A percentile compares a stretch with the other conserved stretches of the same genome.
These are phyloP conservation scores for Amia ocellicauda DNA, from an alignment of 2,113 vertebrate genomes.

Conservation along the genomic window DNA sequence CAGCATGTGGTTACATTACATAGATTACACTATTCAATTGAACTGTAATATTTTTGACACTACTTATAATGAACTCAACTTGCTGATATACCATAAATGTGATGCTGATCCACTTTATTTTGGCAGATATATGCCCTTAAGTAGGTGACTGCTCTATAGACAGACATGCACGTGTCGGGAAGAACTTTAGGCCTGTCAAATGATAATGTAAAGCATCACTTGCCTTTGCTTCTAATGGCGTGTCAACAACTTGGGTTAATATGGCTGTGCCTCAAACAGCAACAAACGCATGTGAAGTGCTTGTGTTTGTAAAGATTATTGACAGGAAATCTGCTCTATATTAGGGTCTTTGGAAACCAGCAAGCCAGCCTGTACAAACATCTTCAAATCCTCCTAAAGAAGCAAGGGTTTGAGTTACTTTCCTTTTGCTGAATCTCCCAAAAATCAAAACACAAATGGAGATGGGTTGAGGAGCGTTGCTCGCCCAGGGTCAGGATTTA, in stretches of 20 bases:
- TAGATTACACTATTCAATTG: no score
- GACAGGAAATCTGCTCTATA: conserved; percentile 13
- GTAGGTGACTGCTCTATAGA: no score
- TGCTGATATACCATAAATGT: no score
- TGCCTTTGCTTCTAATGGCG: not conserved
- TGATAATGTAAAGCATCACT: conserved; percentile 1
- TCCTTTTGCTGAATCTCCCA: not conserved
- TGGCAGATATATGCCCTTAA: no score
- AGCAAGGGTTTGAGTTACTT: not conserved
- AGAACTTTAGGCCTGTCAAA: no score
- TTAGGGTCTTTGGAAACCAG: not conserved
- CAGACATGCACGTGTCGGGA: no score
- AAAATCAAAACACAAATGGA: not conserved
- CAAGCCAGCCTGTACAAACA: not conserved
- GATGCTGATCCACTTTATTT: no score
- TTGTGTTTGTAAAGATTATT: conserved; percentile 13
- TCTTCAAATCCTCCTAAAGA: conserved; percentile 5
- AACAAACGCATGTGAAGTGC: not conserved
- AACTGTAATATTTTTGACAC: no score
- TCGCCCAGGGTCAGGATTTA: not conserved
- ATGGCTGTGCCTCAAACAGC: not conserved
- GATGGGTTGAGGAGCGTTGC: not conserved
- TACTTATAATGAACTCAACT: no score
- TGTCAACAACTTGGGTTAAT: not conserved
- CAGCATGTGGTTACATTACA: no score